A percentile compares a stretch with the other conserved stretches of the same genome.
phyloP scores from a whole-genome alignment of 2,797 vertebrate genomes.

The Anguilla obscura region DNA sequence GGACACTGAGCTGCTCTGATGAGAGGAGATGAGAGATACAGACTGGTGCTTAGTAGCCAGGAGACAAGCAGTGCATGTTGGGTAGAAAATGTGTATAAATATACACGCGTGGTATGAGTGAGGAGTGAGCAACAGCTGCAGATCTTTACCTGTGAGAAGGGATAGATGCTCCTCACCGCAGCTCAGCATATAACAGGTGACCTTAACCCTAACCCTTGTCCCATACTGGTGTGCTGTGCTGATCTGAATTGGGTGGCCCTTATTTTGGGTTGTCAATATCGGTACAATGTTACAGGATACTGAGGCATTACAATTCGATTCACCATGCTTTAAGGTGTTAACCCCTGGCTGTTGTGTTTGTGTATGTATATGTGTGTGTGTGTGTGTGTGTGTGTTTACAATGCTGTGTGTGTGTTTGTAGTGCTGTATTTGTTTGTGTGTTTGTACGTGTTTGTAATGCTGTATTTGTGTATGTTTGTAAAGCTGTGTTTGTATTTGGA shows the following conservation, averaged over 20 bases:
- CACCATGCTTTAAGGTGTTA: not conserved
- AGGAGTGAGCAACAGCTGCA: not conserved
- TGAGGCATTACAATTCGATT: not conserved
- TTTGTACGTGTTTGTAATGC: not conserved
- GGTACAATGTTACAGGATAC: not conserved
- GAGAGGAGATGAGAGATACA: not conserved
- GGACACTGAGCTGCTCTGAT: not conserved
- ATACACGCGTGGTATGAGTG: not conserved
- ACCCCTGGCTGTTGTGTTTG: not conserved
- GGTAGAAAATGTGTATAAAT: not conserved
- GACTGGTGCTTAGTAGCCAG: not conserved
- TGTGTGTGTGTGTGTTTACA: not conserved
- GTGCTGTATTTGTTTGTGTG: slow-evolving; percentile 27
- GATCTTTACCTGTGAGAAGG: not conserved
- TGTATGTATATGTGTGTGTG: not conserved
- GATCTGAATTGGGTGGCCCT: too few species aligned
- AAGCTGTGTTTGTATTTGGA: slow-evolving; percentile 31
- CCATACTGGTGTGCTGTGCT: too few species aligned
- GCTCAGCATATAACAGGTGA: too few species aligned
- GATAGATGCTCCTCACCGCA: too few species aligned
- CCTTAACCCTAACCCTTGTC: too few species aligned
- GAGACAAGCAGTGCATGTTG: not conserved
- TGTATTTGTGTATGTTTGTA: not conserved
- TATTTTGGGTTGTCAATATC: too few species aligned
- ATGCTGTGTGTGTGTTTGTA: slow-evolving; percentile 45